A percentile compares a stretch with the other conserved stretches of the same genome.
Evolutionary conservation across 1,140 invertebrate species (phyloP).

Genomic region (Bicyclus anynana): DNA sequence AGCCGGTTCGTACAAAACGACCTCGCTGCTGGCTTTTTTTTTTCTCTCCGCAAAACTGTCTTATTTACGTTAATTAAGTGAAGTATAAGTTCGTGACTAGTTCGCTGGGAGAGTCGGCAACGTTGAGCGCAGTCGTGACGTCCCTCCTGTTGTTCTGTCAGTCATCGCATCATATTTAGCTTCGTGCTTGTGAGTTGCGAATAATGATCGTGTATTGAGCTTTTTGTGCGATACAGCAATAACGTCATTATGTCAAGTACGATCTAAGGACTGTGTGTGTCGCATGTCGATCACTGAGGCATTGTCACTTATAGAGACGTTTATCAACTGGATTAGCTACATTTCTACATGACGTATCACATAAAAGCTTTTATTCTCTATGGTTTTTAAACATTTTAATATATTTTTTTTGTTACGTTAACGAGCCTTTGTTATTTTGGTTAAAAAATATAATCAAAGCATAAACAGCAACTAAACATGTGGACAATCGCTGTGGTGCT

Average conservation of each 20-base stretch:
- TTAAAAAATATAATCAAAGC: too few species aligned
- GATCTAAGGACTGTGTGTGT: background rate
- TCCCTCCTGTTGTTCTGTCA: slow-evolving; percentile 36
- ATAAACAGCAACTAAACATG: too few species aligned
- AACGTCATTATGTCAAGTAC: background rate
- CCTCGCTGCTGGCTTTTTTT: slow-evolving; percentile 50
- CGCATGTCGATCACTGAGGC: background rate
- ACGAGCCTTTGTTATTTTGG: too few species aligned
- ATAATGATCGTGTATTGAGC: background rate
- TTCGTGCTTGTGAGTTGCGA: background rate
- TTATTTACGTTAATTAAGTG: slow-evolving; percentile 76
- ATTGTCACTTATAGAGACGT: background rate
- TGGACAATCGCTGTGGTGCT: too few species aligned
- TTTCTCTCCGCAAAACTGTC: slow-evolving; percentile 70
- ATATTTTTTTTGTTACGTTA: too few species aligned
- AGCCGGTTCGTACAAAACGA: slow-evolving; percentile 58
- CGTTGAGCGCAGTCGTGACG: slow-evolving; percentile 50
- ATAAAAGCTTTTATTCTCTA: too few species aligned
- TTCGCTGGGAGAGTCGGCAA: slow-evolving; percentile 49
- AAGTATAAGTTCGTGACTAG: slow-evolving; percentile 76
- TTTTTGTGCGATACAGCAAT: background rate
- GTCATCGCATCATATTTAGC: slow-evolving; percentile 42
- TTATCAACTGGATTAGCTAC: too few species aligned
- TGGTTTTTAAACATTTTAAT: too few species aligned
- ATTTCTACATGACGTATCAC: too few species aligned